A percentile compares a stretch with the other conserved stretches of the same genome.
These are phyloP conservation scores for Rhipidura dahli DNA, from an alignment of 2,113 vertebrate genomes.

Conservation along the genomic window DNA sequence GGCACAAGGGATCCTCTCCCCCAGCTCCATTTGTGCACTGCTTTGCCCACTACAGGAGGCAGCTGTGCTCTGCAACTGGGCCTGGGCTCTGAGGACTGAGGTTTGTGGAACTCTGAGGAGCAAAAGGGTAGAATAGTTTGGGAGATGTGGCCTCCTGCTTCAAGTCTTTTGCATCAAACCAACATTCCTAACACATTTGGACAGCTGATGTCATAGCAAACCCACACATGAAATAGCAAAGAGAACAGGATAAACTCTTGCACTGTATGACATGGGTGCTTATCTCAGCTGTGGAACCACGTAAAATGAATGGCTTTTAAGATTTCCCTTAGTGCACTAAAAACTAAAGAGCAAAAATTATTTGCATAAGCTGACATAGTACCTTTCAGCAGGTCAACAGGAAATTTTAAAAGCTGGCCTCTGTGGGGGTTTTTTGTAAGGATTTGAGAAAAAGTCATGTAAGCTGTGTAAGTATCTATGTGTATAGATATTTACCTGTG, in stretches of 20 bases:
- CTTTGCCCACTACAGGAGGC: neutral
- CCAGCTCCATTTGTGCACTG: too few relatives aligned
- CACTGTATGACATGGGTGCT: neutral
- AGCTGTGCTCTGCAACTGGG: neutral
- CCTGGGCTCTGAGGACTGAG: neutral
- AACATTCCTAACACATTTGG: neutral
- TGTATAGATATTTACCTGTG: neutral
- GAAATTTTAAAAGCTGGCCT: neutral
- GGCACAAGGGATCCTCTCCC: neutral
- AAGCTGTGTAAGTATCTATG: neutral
- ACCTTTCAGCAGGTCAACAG: neutral
- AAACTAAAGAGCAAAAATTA: neutral
- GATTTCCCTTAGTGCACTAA: neutral
- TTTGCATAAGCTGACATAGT: neutral
- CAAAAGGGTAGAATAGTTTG: neutral
- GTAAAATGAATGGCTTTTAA: neutral
- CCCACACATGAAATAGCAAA: neutral
- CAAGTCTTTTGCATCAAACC: neutral
- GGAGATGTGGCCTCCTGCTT: neutral
- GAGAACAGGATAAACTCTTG: neutral
- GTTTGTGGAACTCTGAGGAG: neutral
- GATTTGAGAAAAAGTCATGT: neutral
- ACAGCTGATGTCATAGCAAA: neutral
- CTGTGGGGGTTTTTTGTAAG: accelerated
- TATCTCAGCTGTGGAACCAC: neutral